Evolutionary conservation across 2,888 invertebrate genomes (phyloP).

Genomic region (Troilus luridus): DNA sequence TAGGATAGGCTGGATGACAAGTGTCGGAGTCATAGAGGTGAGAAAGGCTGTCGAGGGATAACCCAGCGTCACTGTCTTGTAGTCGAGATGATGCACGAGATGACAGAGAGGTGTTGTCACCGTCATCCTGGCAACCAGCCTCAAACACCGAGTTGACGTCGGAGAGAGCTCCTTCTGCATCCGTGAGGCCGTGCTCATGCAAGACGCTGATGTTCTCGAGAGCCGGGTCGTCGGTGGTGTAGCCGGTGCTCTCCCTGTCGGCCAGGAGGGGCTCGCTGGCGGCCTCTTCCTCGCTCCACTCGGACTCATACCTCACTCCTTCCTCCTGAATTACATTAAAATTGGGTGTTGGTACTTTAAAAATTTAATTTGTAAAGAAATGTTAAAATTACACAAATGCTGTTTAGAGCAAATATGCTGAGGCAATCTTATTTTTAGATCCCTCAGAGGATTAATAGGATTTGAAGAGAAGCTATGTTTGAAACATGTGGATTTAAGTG

Average conservation of each 20-base stretch:
- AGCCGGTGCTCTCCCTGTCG: conserved; percentile 80
- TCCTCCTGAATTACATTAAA: conserved; percentile 67
- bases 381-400: too few species aligned
- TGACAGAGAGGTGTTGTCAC: conserved; percentile 83
- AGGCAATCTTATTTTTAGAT: too few species aligned
- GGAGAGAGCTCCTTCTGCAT: conserved; percentile 88
- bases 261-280: conserved; percentile 75
- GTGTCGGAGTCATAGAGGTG: conserved; percentile 86
- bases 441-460: too few species aligned
- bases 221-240: conserved; percentile 90
- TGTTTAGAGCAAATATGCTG: too few species aligned
- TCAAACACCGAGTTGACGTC: conserved; percentile 88
- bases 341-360: too few species aligned
- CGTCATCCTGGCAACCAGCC: conserved; percentile 70
- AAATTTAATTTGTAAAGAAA: too few species aligned
- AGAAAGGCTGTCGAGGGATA: conserved; percentile 84
- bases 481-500: too few species aligned
- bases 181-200: conserved; percentile 88
- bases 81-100: conserved; percentile 87
- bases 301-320: conserved; percentile 76
- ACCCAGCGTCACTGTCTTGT: conserved; percentile 82
- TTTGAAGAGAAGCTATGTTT: too few species aligned
- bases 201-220: conserved; percentile 88
- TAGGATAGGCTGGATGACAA: conserved; percentile 72
- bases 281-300: conserved; percentile 82